Percentiles rank a stretch among this genome's conserved stretches.
These are phyloP conservation scores for Cyphomyrus plagiostoma DNA, from an alignment of 2,113 vertebrate species.

Conservation along the genomic window DNA sequence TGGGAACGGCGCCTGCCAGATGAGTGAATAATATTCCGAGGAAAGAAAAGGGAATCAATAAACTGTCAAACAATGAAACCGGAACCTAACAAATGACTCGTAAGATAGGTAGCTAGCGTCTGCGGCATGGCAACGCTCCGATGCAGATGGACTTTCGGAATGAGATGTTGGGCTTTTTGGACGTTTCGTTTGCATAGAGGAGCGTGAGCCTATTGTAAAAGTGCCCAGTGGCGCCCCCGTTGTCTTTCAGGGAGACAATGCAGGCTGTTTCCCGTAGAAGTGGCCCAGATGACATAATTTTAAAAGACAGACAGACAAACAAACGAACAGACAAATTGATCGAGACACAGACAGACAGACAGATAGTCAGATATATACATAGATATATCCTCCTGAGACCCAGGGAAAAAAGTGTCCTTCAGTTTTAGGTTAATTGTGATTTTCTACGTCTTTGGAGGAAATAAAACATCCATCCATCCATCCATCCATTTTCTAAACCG, in stretches of 20 bases:
- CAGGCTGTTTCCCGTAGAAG: constrained; percentile 1
- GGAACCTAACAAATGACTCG: background rate
- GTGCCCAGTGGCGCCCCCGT: constrained; percentile 21
- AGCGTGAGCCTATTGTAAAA: constrained; percentile 21
- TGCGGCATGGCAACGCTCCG: background rate
- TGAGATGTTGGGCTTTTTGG: constrained; percentile 25
- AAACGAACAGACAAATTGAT: background rate
- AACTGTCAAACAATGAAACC: constrained; percentile 17
- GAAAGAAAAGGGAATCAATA: background rate
- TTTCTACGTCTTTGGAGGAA: too few species aligned
- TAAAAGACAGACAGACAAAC: background rate
- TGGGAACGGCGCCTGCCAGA: background rate
- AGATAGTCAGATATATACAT: background rate
- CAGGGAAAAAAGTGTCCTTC: too few species aligned
- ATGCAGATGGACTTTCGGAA: constrained; percentile 14
- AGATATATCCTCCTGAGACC: background rate
- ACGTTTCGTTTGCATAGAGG: constrained; percentile 32
- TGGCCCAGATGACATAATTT: constrained; percentile 14
- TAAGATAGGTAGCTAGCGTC: background rate
- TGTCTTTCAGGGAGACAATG: background rate
- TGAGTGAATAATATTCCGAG: background rate
- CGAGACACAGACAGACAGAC: background rate
- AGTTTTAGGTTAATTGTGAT: too few species aligned
- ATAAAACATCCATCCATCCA: too few species aligned
- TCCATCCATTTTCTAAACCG: too few species aligned